A percentile compares a stretch with the other conserved stretches of the same genome.
Evolutionary conservation across 2,113 vertebrate genomes (phyloP).

Genomic region (Oceanites oceanicus): DNA sequence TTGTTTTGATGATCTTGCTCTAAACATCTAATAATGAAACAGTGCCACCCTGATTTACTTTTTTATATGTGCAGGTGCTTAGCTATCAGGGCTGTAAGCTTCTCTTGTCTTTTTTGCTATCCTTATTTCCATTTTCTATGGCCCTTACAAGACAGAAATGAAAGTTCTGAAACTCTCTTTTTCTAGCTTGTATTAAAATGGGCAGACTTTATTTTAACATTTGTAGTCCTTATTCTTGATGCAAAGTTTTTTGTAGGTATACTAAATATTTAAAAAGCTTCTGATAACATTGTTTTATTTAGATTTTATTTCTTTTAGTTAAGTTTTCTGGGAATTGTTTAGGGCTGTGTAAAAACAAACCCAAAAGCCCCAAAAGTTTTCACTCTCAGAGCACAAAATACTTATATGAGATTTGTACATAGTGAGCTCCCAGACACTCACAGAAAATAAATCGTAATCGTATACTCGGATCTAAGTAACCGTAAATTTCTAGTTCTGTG

Average conservation of each 20-base stretch:
- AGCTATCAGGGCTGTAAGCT: not conserved
- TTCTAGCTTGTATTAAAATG: not conserved
- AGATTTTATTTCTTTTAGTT: not conserved
- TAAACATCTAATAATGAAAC: not conserved
- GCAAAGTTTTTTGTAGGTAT: not conserved
- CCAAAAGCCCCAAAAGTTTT: not conserved
- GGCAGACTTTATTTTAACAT: not conserved
- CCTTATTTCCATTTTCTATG: not conserved
- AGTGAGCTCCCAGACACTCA: not conserved
- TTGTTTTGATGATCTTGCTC: not conserved
- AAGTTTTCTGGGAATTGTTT: not conserved
- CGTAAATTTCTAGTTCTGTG: not conserved
- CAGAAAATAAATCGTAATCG: not conserved
- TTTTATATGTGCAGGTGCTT: not conserved
- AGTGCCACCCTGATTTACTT: not conserved
- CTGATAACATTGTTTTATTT: not conserved
- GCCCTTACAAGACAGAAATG: not conserved
- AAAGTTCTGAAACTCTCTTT: not conserved
- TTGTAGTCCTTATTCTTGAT: not conserved
- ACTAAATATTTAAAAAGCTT: not conserved
- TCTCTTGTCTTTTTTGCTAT: not conserved
- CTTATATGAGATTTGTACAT: fast-evolving
- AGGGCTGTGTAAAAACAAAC: not conserved
- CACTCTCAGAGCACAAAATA: not conserved
- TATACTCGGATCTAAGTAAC: not conserved